Base-by-base conservation (phyloP, 2,888 invertebrate species). In the Drosophila hawaiiensis region DNA sequence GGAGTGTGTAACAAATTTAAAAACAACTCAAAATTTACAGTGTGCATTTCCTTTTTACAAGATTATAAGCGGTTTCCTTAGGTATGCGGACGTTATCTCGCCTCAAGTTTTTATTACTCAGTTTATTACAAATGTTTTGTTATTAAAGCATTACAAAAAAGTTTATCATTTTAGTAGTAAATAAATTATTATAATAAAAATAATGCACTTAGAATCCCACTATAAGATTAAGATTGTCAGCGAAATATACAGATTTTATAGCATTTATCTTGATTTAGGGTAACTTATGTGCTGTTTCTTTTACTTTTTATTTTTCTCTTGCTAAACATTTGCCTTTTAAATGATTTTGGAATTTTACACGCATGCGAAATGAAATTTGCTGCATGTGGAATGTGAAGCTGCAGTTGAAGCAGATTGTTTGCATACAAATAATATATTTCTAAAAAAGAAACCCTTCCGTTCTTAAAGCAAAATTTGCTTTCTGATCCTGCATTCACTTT, bases 331-430 rank as follows among this genome's bases (percentile, higher is more conserved):
- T 50, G 19, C 28, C 50, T 12, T 50, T 19, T 12, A 19, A 50
- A 50, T 58, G 22, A 41, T n/a, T 16, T 29, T 58, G n/a, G 16
- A 22, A 29, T 29, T 41, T 55, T n/a, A 3, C 14, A 35, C 25
- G 54, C 14, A 28, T 29, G 25, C 6, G 1, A 41, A 28, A 41
- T 16, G 16, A 31, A 29, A 58, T 41, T 39, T 39, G n/a, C 29
- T n/a, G 39, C n/a, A 29, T 56, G 28, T 1, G 37, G 7, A 39
- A 56, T 39, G 28, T 7, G 29, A 31, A 5, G 16, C 29, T 29
- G 29, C 6, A 31, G n/a, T 41, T 58, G 29, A 69, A 66, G 68
- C 29, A 83, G 67, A 83, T 66, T 56, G 39, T 29, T 72, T 73
- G 52, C 52, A 28, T 12, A 5, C 12, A 19, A 50, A 28, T 5